Base-by-base conservation (phyloP, 2,888 invertebrate species). In the Acanthosoma haemorrhoidale region DNA sequence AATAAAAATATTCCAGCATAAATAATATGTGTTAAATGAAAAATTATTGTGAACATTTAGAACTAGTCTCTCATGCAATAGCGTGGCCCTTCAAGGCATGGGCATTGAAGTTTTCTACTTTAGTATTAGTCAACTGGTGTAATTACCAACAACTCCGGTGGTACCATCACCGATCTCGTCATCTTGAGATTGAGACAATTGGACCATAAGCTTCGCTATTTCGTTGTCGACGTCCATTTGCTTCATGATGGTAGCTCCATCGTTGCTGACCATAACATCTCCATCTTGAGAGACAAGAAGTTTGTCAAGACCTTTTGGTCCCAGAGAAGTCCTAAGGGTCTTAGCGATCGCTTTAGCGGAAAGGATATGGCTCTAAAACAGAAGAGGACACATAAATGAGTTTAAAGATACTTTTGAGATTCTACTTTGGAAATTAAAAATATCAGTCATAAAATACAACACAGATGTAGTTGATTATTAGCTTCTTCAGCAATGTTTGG, bases 131-230 rank as follows among this genome's bases (percentile, higher is more conserved):
- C 36, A 41, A 41, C 8, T n/a, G 57, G 11, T 43, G 15, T 3
- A 32, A 18, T 61, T 76, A 85, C 85, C 86, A 70, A 99, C 98
- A 75, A 99, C 99, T 11, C 98, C 98, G 8, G 99, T 99, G 1
- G 99, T 99, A 60, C 99, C 99, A 83, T 99, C 99, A 39, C 98
- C 98, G 77, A 99, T 97, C 84, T 99, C 99, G 83, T 98, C 96
- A 80, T 99, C 99, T 81, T 99, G 99, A 70, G 97, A 96, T 81
- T 98, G 96, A 29, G 96, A 96, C 71, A 99, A 81, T 80, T 99
- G 96, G 25, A 99, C 99, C 87, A 99, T 89, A 63, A 99, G 83
- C 80, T 97, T 99, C 38, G 96, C 98, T 76, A 99, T 94, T 84
- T 97, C 93, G 80, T 99, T 97, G 31, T 98, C 96, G 5, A 99